Evolutionary conservation across 2,888 invertebrate species (phyloP).

Genomic region (Caenorhabditis panamensis): DNA sequence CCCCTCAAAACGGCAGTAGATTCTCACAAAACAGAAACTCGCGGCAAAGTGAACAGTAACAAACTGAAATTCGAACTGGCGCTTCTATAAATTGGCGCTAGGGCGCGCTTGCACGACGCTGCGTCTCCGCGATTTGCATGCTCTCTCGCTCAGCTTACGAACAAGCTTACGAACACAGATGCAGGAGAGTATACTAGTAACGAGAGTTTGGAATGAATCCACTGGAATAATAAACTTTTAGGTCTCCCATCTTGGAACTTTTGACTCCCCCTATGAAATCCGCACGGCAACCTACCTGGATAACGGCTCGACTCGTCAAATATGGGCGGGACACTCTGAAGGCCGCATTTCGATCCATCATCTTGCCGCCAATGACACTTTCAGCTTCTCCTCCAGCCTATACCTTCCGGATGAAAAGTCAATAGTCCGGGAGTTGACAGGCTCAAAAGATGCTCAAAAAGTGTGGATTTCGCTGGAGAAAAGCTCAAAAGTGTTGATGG

Average conservation of each 20-base stretch:
- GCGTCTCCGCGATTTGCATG: neutral
- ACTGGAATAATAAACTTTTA: conserved; percentile 1
- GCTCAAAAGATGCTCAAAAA: conserved; percentile 55
- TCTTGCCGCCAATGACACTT: conserved; percentile 86
- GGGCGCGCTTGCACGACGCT: conserved; percentile 7
- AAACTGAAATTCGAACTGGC: conserved; percentile 2
- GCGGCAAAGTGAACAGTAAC: neutral
- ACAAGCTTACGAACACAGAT: too few species aligned
- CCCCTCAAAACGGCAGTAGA: neutral
- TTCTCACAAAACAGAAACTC: neutral
- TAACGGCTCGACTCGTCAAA: conserved; percentile 65
- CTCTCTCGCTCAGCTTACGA: neutral
- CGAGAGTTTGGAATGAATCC: neutral
- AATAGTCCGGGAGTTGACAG: conserved; percentile 52
- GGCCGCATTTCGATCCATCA: conserved; percentile 89
- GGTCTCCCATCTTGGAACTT: conserved; percentile 53
- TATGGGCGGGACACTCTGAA: conserved; percentile 91
- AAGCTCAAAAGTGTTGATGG: conserved; percentile 65
- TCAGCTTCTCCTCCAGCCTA: conserved; percentile 84
- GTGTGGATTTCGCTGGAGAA: conserved; percentile 67
- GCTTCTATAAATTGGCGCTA: neutral
- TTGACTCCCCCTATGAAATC: conserved; percentile 58
- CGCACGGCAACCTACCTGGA: conserved; percentile 47
- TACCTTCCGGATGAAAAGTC: conserved; percentile 84
- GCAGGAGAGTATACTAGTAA: too few species aligned